Conservation (phyloP, 1,140 invertebrate species). For the Tenebrio molitor region DNA sequence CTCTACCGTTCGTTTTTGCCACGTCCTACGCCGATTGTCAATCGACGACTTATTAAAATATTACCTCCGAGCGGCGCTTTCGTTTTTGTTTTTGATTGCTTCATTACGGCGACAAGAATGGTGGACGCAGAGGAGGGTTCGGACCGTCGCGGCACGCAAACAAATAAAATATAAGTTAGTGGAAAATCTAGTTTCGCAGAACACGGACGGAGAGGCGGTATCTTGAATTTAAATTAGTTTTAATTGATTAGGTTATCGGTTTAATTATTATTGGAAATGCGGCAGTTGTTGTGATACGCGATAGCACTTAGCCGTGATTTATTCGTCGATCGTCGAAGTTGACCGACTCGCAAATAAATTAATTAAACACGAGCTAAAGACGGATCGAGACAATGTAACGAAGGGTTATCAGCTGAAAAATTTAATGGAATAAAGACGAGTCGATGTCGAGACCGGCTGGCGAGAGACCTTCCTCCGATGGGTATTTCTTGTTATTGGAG, state of each 20-base stretch:
- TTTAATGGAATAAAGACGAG: too few relatives aligned
- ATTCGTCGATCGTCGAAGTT: conserved; percentile 32
- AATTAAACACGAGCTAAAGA: conserved; percentile 11
- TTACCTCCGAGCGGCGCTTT: conserved; percentile 4
- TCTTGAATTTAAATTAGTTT: conserved; percentile 56
- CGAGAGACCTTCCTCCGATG: too few relatives aligned
- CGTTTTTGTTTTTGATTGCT: too few relatives aligned
- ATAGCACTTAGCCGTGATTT: conserved; percentile 52
- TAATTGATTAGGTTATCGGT: conserved; percentile 59
- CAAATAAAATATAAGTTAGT: conserved; percentile 45
- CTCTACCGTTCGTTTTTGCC: conserved; percentile 3
- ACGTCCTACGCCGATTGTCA: conserved; percentile 25
- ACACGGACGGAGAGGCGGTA: conserved; percentile 26
- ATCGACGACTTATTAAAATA: conserved; percentile 38
- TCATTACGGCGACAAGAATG: background rate
- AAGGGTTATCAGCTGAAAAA: too few relatives aligned
- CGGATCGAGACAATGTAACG: too few relatives aligned
- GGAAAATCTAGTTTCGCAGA: conserved; percentile 55
- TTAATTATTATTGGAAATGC: conserved; percentile 58
- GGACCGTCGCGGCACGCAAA: conserved; percentile 24
- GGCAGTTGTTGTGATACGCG: conserved; percentile 50
- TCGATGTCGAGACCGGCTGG: too few relatives aligned
- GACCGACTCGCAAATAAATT: conserved; percentile 7
- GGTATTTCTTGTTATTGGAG: too few relatives aligned
- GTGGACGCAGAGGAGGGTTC: conserved; percentile 25